These are phyloP conservation scores for Xenopus borealis DNA, from an alignment of 2,113 vertebrate genomes.

Conservation along the genomic window DNA sequence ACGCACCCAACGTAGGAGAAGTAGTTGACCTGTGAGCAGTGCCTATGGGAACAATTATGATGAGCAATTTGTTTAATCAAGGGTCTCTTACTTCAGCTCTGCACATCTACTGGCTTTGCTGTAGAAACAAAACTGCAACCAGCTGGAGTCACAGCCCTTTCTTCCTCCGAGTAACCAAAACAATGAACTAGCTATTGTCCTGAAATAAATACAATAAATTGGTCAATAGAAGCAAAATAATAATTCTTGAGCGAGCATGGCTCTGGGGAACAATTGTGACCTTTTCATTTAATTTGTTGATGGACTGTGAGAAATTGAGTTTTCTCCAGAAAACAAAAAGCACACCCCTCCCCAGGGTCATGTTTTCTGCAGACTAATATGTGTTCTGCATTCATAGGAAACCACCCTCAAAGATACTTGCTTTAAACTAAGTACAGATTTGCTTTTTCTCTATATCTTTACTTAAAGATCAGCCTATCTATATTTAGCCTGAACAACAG, in stretches of 20 bases:
- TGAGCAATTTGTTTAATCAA: conserved; percentile 14
- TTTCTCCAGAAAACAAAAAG: conserved; percentile 1
- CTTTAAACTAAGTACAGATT: neutral
- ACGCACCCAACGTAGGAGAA: conserved; percentile 20
- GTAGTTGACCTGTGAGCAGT: conserved; percentile 3
- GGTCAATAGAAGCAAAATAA: conserved; percentile 1
- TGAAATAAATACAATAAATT: neutral
- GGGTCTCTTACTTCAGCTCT: conserved; percentile 23
- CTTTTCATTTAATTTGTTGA: conserved; percentile 18
- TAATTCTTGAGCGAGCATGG: neutral
- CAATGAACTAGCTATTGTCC: conserved; percentile 2
- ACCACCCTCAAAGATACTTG: too few species aligned
- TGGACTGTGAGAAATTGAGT: conserved; percentile 1
- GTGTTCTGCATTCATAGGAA: neutral
- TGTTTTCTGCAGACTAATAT: neutral
- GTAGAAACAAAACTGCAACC: neutral
- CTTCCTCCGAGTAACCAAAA: neutral
- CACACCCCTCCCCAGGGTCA: neutral
- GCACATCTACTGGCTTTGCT: neutral
- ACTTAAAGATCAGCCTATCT: too few species aligned
- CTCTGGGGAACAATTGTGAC: neutral
- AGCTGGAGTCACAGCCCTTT: neutral
- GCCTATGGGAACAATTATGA: neutral
- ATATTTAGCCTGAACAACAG: too few species aligned
- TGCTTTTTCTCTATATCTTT: neutral